Evolutionary conservation across 2,888 invertebrate species (phyloP), one percentile per base, ranked within the genome.

Genomic region (Cerceris rybyensis): DNA sequence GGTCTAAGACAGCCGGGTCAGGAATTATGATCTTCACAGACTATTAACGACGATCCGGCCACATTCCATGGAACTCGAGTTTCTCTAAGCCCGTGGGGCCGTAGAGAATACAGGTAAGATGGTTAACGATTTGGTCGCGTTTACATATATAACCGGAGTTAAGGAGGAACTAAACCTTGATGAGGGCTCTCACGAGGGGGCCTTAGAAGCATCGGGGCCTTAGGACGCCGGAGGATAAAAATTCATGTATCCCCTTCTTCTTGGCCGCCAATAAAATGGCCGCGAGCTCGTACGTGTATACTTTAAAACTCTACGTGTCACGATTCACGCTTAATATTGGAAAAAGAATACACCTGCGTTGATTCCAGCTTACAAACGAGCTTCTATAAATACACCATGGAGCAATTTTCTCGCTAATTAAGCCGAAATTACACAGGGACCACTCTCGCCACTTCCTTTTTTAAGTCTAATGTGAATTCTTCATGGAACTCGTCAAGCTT

Each of bases 111-210:
- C 78, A 80, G 82, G 74, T 69, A 80, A 84, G 79, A 81, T 81
- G 75, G 79, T 83, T 86, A 86, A 86, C 82, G 85, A 86, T 86
- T 86, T 60, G 80, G 85, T 76, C 79, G 79, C 81, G 82, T 86
- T 86, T 86, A 85, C 85, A 86, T 82, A 86, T 84, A 86, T 83
- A 86, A 86, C 78, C 86, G n/a, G 67, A 86, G 77, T 86, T 86
- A 84, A 86, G 82, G 79, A 85, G 86, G 82, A 85, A 86, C 85
- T 86, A 84, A 85, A 85, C 74, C 86, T 65, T 84, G 86, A 85
- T 84, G 85, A 85, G 86, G 85, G 86, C 85, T 86, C 86, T 50
- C 85, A 85, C 85, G 81, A 84, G 86, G 85, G 86, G 86, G 82
- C 82, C 85, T 46, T 42, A 28, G 70, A 70, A 50, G 58, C 68